Evolutionary conservation across 2,888 invertebrate species (phyloP).

Genomic region (Rhagonycha lutea): DNA sequence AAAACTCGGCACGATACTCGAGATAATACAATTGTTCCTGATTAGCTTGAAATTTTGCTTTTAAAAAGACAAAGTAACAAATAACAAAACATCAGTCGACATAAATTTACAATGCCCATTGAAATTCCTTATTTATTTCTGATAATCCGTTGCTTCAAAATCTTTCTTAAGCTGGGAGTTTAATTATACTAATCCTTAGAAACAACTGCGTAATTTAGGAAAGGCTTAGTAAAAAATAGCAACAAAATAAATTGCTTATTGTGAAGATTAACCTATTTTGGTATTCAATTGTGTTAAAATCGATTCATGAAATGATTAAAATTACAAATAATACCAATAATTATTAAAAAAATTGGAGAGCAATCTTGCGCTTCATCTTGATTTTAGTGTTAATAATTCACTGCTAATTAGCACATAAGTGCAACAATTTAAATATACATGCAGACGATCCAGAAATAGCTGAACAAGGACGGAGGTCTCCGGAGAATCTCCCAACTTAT

Average conservation of each 20-base stretch:
- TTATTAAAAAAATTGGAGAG: no score
- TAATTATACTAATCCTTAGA: not conserved
- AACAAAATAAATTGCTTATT: not conserved
- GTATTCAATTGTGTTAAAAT: not conserved
- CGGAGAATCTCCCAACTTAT: no score
- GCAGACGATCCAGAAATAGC: no score
- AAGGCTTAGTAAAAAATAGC: not conserved
- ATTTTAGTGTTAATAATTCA: no score
- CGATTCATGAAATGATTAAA: not conserved
- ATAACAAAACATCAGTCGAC: not conserved
- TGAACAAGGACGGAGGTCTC: no score
- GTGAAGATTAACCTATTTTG: not conserved
- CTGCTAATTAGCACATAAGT: no score
- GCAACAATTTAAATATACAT: no score
- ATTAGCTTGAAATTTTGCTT: not conserved
- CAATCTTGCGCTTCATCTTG: no score
- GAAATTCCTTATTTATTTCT: not conserved
- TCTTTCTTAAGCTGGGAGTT: not conserved
- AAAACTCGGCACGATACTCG: no score
- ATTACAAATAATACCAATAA: no score
- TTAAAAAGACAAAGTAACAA: not conserved
- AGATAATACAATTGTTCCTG: not conserved
- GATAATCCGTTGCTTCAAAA: not conserved
- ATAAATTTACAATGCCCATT: not conserved
- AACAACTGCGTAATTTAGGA: not conserved